These are phyloP conservation scores for Itoplectis maculator DNA, from an alignment of 2,888 invertebrate species.

Conservation along the genomic window DNA sequence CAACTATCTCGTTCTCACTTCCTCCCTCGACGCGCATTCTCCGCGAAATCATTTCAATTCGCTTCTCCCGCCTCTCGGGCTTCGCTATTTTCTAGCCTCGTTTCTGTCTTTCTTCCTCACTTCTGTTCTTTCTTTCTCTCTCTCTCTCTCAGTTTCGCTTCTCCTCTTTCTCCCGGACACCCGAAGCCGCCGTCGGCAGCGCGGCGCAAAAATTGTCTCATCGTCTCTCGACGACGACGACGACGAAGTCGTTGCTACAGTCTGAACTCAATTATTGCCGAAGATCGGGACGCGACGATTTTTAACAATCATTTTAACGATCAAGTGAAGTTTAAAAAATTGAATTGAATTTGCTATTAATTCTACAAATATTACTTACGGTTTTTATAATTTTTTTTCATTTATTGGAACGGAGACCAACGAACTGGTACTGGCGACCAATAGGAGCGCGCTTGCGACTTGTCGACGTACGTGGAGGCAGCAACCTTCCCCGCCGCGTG, in stretches of 20 bases:
- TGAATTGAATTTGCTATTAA: too few species aligned
- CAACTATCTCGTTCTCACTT: constrained; percentile 63
- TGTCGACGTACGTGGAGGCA: background rate
- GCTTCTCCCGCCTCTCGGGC: constrained; percentile 50
- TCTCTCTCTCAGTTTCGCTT: constrained; percentile 3
- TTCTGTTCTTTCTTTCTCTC: too few species aligned
- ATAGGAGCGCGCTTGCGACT: constrained; percentile 36
- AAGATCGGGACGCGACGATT: background rate
- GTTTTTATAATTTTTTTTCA: too few species aligned
- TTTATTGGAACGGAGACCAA: too few species aligned
- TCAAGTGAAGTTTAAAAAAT: too few species aligned
- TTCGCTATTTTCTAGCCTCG: constrained; percentile 38
- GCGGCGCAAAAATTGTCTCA: constrained; percentile 23
- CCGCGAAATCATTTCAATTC: constrained; percentile 45
- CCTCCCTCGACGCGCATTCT: constrained; percentile 44
- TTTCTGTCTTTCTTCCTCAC: constrained; percentile 26
- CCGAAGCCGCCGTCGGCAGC: constrained; percentile 8
- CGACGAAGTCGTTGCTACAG: background rate
- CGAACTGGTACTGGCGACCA: constrained; percentile 41
- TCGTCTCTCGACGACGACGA: background rate
- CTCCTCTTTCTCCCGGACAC: constrained; percentile 2
- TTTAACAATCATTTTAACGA: background rate
- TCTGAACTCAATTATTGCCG: background rate
- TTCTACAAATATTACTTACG: too few species aligned
- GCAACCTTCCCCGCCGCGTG: constrained; percentile 63